Evolutionary conservation across 1,140 invertebrate genomes (phyloP), one percentile per base, ranked within the genome.

Genomic region (Bombus waltoni): DNA sequence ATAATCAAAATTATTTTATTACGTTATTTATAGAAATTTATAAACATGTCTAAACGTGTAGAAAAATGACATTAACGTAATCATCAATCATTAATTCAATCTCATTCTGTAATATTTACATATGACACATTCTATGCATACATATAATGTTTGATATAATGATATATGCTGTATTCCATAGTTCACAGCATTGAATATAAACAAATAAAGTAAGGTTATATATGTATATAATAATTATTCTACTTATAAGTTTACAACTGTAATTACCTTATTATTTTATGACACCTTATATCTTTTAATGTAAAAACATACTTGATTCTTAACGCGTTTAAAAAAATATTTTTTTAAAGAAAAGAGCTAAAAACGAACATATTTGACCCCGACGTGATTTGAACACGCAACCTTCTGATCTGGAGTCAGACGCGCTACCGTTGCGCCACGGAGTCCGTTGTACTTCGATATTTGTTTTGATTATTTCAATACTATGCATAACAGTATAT

Each of bases 361-460:
- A 77, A 76, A 76, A 75, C 35, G 1, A 28, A 15, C 0, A 68
- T 3, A 71, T 2, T 92, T 97, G 98, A 98, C 98, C 98, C 97
- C 97, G 98, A 98, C 98, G 98, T 98, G 98, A 98, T 98, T 98
- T 97, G 98, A 99, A 98, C 98, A 98, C 98, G 98, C 98, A 98
- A 98, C 98, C 98, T 98, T 98, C 98, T 98, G 98, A 98, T 98
- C 98, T 98, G 98, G 98, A 98, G 98, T 98, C 98, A 98, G 98
- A 98, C 98, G 98, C 98, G 98, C 98, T 98, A 98, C 98, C 98
- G 97, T 98, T 98, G 98, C 98, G 98, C 98, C 98, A 98, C 98
- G 97, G 97, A 97, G 97, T 97, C 97, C 88, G 89, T 11, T 76
- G 8, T 1, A 10, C 0, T 10, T 1, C 2, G 4, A 0, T 25